Conservation (phyloP, 1,140 invertebrate species). For the Cyclargus thomasi region DNA sequence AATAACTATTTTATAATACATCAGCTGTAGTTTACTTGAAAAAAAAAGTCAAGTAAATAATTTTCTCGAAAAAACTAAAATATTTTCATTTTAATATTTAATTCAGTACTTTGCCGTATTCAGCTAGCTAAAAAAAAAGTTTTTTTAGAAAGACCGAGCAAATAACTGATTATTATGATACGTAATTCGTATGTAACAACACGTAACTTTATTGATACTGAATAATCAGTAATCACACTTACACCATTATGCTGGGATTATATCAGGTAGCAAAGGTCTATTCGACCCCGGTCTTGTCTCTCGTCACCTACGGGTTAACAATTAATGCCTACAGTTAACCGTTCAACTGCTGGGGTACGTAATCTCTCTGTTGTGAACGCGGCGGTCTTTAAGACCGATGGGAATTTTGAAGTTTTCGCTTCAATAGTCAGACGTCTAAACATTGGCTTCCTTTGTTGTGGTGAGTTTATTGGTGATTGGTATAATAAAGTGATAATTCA, state of each 20-base stretch:
- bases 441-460: conserved; percentile 53
- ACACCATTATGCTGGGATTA: conserved; percentile 39
- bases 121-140: no score
- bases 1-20: not conserved
- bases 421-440: conserved; percentile 57
- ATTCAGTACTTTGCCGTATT: no score
- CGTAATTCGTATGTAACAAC: not conserved
- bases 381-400: conserved; percentile 40
- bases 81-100: no score
- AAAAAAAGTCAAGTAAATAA: no score
- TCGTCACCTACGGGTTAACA: conserved; percentile 38
- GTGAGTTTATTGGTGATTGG: conserved; percentile 43
- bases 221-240: conserved; percentile 22
- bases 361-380: conserved; percentile 26
- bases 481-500: conserved; percentile 37
- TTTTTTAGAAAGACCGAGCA: no score
- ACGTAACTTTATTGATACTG: conserved; percentile 9
- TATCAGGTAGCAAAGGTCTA: conserved; percentile 35
- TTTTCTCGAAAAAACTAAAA: no score
- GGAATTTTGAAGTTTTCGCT: conserved; percentile 57
- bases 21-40: not conserved
- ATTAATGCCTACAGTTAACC: conserved; percentile 53
- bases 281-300: conserved; percentile 39
- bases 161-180: not conserved
- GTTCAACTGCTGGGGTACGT: conserved; percentile 38